phyloP scores from a whole-genome alignment of 2,113 vertebrate genomes.

The Odontophorus gujanensis region DNA sequence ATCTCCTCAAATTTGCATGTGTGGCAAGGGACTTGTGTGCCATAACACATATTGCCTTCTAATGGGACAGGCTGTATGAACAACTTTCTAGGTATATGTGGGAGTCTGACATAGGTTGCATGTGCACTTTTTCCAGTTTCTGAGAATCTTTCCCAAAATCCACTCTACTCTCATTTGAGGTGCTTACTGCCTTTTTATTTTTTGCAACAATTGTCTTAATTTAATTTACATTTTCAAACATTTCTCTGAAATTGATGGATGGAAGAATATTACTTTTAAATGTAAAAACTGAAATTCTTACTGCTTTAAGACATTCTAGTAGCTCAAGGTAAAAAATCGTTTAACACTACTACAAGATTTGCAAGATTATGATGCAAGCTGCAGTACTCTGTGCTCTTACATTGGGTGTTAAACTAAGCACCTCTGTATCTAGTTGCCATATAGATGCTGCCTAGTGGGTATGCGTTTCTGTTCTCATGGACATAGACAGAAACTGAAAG shows the following conservation, averaged over 20 bases:
- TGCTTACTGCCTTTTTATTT: not conserved
- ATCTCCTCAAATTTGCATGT: fast-evolving
- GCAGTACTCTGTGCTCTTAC: not conserved
- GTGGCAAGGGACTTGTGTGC: not conserved
- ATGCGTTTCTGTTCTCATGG: not conserved
- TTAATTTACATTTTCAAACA: not conserved
- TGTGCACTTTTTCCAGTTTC: not conserved
- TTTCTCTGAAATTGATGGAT: not conserved
- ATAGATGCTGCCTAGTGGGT: not conserved
- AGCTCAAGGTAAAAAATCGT: not conserved
- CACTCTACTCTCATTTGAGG: not conserved
- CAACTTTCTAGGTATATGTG: not conserved
- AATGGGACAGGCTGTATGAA: not conserved
- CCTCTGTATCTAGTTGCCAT: not conserved
- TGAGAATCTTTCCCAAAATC: not conserved
- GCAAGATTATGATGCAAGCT: not conserved
- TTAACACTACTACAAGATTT: not conserved
- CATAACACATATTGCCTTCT: not conserved
- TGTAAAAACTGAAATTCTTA: not conserved
- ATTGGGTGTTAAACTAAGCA: not conserved
- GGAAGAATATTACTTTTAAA: not conserved
- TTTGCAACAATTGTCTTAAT: not conserved
- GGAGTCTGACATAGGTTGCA: not conserved
- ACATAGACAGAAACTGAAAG: not conserved
- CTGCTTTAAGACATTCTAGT: not conserved